phyloP scores from a whole-genome alignment of 1,140 invertebrate species.

The Diorhabda carinulata region DNA sequence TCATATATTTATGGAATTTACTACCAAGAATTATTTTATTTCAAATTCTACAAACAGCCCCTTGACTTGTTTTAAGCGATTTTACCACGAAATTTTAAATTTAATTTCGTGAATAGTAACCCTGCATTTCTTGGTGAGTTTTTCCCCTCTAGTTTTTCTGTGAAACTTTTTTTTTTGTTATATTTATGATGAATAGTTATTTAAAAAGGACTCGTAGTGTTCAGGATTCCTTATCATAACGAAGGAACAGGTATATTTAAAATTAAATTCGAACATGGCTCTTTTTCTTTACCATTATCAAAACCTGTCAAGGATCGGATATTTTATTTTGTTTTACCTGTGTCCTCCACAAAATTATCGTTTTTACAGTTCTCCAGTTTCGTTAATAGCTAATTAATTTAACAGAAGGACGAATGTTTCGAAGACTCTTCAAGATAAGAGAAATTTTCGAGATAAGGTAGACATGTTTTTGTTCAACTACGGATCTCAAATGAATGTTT shows the following conservation, averaged over 20 bases:
- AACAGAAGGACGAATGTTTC: slow-evolving; percentile 23
- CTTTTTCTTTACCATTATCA: slow-evolving; percentile 11
- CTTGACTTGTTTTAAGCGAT: too few species aligned
- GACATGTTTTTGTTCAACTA: slow-evolving; percentile 21
- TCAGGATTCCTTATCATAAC: background rate
- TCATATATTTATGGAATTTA: too few species aligned
- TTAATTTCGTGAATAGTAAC: too few species aligned
- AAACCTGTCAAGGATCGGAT: background rate
- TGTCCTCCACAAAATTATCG: slow-evolving; percentile 16
- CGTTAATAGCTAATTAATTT: slow-evolving; percentile 25
- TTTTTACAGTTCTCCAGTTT: slow-evolving; percentile 20
- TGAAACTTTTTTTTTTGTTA: too few species aligned
- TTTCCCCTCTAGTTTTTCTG: too few species aligned
- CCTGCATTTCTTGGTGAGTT: too few species aligned
- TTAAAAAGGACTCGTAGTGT: too few species aligned
- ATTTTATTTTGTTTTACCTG: slow-evolving; percentile 17
- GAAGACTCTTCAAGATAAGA: slow-evolving; percentile 20
- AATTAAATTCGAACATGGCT: slow-evolving; percentile 9
- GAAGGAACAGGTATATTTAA: slow-evolving; percentile 8
- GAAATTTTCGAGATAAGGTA: slow-evolving; percentile 13
- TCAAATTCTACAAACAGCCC: too few species aligned
- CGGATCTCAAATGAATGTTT: slow-evolving; percentile 17
- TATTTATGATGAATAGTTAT: too few species aligned
- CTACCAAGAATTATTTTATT: too few species aligned
- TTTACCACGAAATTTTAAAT: too few species aligned